phyloP scores from a whole-genome alignment of 1,140 invertebrate species.

The Hylaeus volcanicus region DNA sequence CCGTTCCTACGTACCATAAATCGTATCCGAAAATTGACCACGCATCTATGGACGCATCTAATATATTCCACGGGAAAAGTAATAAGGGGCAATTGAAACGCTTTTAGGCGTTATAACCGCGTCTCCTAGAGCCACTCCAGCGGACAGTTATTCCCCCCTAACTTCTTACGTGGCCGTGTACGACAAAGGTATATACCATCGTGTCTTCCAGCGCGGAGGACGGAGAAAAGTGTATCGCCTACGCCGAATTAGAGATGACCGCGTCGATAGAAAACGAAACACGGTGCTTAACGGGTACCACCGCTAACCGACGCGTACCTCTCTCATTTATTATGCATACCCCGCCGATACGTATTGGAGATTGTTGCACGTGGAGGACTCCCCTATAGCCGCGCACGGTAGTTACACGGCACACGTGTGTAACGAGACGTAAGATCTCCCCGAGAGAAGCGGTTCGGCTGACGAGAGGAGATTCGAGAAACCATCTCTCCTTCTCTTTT shows the following conservation, averaged over 20 bases:
- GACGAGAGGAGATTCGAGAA: constrained; percentile 48
- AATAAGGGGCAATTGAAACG: background rate
- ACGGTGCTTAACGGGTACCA: constrained; percentile 61
- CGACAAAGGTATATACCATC: constrained; percentile 31
- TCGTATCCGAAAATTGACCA: background rate
- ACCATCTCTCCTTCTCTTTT: constrained; percentile 34
- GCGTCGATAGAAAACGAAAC: constrained; percentile 63
- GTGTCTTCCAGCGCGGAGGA: constrained; percentile 18
- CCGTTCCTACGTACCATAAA: background rate
- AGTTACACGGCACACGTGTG: constrained; percentile 69
- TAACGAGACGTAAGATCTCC: constrained; percentile 69
- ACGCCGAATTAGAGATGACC: constrained; percentile 69
- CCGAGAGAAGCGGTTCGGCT: constrained; percentile 28
- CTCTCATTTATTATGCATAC: constrained; percentile 74
- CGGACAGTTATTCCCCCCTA: background rate
- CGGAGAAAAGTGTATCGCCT: constrained; percentile 47
- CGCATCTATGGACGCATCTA: background rate
- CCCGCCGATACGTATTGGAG: constrained; percentile 70
- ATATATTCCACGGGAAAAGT: background rate
- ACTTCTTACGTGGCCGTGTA: constrained; percentile 17
- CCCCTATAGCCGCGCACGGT: constrained; percentile 44
- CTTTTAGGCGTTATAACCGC: constrained; percentile 1
- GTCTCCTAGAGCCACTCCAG: background rate
- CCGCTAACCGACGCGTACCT: constrained; percentile 41
- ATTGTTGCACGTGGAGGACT: constrained; percentile 69